phyloP scores from a whole-genome alignment of 92 coral and sea anemone species.

The Epizoanthus rinbou region DNA sequence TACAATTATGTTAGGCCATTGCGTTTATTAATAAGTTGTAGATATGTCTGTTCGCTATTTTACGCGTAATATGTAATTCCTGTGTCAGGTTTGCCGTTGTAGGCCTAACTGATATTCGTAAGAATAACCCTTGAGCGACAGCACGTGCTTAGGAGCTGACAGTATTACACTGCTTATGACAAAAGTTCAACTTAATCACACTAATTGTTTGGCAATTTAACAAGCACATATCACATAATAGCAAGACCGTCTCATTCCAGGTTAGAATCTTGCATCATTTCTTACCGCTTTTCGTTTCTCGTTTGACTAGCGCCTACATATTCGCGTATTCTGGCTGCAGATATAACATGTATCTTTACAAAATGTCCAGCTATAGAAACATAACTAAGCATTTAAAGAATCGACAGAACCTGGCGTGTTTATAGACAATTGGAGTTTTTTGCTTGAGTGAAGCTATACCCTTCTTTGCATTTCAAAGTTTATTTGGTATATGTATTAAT shows the following conservation, averaged over 20 bases:
- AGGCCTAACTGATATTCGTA: too few relatives aligned
- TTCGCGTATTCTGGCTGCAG: background rate
- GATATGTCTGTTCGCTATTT: constrained; percentile 9
- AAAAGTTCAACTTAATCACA: constrained; percentile 16
- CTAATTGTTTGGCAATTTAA: constrained; percentile 37
- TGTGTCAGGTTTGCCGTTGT: too few relatives aligned
- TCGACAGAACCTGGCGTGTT: constrained; percentile 3
- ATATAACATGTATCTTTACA: background rate
- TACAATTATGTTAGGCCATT: background rate
- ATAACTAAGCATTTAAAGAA: background rate
- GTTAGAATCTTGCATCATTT: background rate
- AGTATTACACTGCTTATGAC: background rate
- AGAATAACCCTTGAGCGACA: too few relatives aligned
- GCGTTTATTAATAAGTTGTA: background rate
- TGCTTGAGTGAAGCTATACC: constrained; percentile 17
- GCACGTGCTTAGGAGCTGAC: background rate
- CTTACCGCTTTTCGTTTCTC: background rate
- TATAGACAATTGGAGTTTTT: constrained; percentile 24
- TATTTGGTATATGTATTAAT: constrained; percentile 26
- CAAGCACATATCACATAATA: background rate
- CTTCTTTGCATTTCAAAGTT: constrained; percentile 24
- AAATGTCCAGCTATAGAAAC: background rate
- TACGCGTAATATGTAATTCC: background rate
- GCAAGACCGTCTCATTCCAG: background rate
- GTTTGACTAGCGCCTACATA: background rate